A percentile compares a stretch with the other conserved stretches of the same genome.
Evolutionary conservation across 2,888 invertebrate species (phyloP).

Genomic region (Crossocerus cetratus): DNA sequence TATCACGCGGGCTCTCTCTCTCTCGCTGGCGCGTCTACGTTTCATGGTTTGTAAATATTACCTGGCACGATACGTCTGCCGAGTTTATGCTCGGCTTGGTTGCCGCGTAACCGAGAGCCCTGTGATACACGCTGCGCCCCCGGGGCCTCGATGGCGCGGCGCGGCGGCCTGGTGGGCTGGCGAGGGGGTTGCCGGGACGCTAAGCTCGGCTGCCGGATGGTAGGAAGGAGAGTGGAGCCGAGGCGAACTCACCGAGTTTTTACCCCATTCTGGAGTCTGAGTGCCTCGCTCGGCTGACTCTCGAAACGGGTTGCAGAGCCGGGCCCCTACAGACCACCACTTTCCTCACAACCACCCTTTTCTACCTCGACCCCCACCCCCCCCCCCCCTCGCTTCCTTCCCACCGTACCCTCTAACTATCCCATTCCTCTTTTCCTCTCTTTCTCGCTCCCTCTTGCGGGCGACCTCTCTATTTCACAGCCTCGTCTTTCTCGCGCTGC

Average conservation of each 20-base stretch:
- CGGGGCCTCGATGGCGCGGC: conserved; percentile 44
- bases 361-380: conserved; percentile 21
- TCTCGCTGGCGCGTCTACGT: conserved; percentile 49
- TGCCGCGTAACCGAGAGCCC: conserved; percentile 69
- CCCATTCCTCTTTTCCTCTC: conserved; percentile 10
- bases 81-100: conserved; percentile 72
- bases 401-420: conserved; percentile 18
- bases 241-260: conserved; percentile 72
- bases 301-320: conserved; percentile 71
- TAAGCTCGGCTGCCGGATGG: neutral
- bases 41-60: conserved; percentile 74
- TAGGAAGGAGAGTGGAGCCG: conserved; percentile 18
- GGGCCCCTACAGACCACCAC: conserved; percentile 53
- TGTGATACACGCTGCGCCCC: conserved; percentile 50
- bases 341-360: conserved; percentile 25
- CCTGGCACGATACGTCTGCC: conserved; percentile 67
- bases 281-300: conserved; percentile 74
- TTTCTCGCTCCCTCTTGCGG: conserved; percentile 4
- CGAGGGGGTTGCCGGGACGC: conserved; percentile 12
- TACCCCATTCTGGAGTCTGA: conserved; percentile 74
- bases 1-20: conserved; percentile 19
- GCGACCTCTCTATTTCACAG: neutral
- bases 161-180: conserved; percentile 19
- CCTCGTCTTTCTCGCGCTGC: conserved; percentile 4
- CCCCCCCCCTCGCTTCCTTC: conserved; percentile 14